Base-by-base conservation (phyloP, 1,140 invertebrate species). In the Aphelenchoides avenae region DNA sequence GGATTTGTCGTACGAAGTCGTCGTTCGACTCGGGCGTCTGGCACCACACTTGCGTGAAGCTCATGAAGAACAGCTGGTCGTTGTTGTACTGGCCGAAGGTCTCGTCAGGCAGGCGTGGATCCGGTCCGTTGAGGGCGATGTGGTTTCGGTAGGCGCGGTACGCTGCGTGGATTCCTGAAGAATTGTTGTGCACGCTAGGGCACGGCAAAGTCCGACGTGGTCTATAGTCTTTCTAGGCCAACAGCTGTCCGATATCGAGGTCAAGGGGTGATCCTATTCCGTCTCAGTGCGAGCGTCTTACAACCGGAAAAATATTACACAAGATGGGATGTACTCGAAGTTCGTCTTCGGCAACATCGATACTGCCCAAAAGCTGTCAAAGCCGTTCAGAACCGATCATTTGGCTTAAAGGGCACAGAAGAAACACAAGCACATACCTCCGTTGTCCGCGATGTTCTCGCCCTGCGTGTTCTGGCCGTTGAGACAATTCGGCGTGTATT, bases 361-460 rank as follows among this genome's bases (percentile, higher is more conserved):
- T n/a, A n/a, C n/a, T n/a, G n/a, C n/a, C n/a, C n/a, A n/a, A n/a
- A n/a, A n/a, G n/a, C n/a, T n/a, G n/a, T n/a, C n/a, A n/a, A n/a
- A n/a, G n/a, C n/a, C n/a, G n/a, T n/a, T n/a, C n/a, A n/a, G n/a
- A n/a, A n/a, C n/a, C n/a, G n/a, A n/a, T n/a, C n/a, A n/a, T n/a
- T n/a, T n/a, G n/a, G n/a, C n/a, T n/a, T n/a, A n/a, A n/a, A n/a
- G n/a, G n/a, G n/a, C n/a, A n/a, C n/a, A 40, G 53, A 44, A 66
- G 43, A 54, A 53, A 60, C 30, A 59, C 62, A 36, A 52, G 46
- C 30, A 58, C 39, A 9, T 61, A 64, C 41, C 90, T 13, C 90
- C 90, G 70, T 93, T 93, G 71, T 93, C 90, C 2, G 90, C 91
- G 68, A 93, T 94, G 75, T 94, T 94, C 80, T 94, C 90, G 18